A percentile compares a stretch with the other conserved stretches of the same genome.
These are phyloP conservation scores for Geodia barretti DNA, from an alignment of 37 sponge, comb jelly and placozoan genomes.

Conservation along the genomic window DNA sequence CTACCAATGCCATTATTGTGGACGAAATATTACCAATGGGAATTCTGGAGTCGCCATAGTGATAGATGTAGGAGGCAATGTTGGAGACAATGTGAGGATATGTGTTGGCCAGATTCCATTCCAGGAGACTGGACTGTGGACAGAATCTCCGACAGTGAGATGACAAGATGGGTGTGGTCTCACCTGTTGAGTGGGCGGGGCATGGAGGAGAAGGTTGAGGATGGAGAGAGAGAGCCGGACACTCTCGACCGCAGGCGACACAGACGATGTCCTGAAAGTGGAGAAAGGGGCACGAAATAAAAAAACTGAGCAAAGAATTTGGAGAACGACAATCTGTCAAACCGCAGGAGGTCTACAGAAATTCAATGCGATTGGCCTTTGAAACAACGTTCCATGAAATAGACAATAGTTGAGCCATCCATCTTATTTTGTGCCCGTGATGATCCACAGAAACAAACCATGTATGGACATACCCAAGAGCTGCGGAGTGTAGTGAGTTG, in stretches of 20 bases:
- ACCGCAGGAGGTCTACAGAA: too few relatives aligned
- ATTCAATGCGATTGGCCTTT: too few relatives aligned
- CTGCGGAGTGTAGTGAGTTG: constrained; percentile 18
- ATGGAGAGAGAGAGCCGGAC: constrained; percentile 46
- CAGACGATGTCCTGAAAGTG: neutral
- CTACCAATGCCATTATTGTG: too few relatives aligned
- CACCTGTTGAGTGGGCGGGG: constrained; percentile 7
- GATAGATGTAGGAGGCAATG: constrained; percentile 74
- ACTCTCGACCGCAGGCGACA: constrained; percentile 29
- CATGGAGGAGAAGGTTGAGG: constrained; percentile 41
- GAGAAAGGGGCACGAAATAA: neutral
- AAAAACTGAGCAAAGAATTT: neutral
- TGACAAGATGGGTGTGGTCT: neutral
- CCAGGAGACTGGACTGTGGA: constrained; percentile 39
- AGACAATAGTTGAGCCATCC: too few relatives aligned
- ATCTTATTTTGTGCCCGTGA: too few relatives aligned
- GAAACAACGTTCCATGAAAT: too few relatives aligned
- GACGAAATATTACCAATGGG: constrained; percentile 21
- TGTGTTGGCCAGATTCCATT: constrained; percentile 49
- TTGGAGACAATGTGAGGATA: constrained; percentile 51
- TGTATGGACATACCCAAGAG: constrained; percentile 1
- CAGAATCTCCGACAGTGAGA: neutral
- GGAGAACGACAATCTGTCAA: too few relatives aligned
- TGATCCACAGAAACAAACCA: too few relatives aligned
- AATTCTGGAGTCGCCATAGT: constrained; percentile 62